Evolutionary conservation across 2,888 invertebrate species (phyloP).

Genomic region (Anarsia innoxiella): DNA sequence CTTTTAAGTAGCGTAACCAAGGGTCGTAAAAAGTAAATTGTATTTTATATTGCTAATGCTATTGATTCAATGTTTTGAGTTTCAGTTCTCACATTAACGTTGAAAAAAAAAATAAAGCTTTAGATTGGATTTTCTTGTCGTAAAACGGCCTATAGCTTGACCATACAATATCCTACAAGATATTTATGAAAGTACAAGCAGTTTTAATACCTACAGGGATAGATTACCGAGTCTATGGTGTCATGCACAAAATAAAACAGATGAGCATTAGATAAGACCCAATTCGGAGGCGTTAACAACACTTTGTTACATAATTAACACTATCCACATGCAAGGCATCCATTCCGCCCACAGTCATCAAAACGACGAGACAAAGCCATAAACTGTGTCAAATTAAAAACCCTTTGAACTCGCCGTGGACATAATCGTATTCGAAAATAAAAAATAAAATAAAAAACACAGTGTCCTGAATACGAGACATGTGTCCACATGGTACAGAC

Average conservation of each 20-base stretch:
- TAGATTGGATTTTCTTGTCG: too few relatives aligned
- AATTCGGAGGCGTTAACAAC: slow-evolving; percentile 6
- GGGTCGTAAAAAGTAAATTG: too few relatives aligned
- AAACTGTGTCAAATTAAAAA: slow-evolving; percentile 70
- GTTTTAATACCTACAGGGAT: too few relatives aligned
- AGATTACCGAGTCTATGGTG: too few relatives aligned
- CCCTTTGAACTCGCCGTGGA: slow-evolving; percentile 64
- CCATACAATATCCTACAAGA: too few relatives aligned
- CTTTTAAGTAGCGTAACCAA: too few relatives aligned
- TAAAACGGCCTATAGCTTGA: too few relatives aligned
- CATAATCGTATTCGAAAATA: slow-evolving; percentile 60
- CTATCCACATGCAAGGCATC: slow-evolving; percentile 30
- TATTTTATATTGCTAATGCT: too few relatives aligned
- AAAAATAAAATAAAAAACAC: slow-evolving; percentile 36
- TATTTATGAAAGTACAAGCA: too few relatives aligned
- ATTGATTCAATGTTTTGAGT: too few relatives aligned
- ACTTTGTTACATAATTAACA: slow-evolving; percentile 35
- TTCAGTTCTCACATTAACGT: too few relatives aligned
- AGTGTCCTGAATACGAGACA: slow-evolving; percentile 55
- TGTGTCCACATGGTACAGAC: slow-evolving; percentile 63
- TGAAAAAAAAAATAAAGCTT: too few relatives aligned
- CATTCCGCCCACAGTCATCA: slow-evolving; percentile 42
- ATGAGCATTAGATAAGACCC: not conserved
- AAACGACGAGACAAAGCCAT: slow-evolving; percentile 47
- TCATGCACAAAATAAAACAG: not conserved